Evolutionary conservation across 1,140 invertebrate genomes (phyloP).

Genomic region (Monomorium pharaonis): DNA sequence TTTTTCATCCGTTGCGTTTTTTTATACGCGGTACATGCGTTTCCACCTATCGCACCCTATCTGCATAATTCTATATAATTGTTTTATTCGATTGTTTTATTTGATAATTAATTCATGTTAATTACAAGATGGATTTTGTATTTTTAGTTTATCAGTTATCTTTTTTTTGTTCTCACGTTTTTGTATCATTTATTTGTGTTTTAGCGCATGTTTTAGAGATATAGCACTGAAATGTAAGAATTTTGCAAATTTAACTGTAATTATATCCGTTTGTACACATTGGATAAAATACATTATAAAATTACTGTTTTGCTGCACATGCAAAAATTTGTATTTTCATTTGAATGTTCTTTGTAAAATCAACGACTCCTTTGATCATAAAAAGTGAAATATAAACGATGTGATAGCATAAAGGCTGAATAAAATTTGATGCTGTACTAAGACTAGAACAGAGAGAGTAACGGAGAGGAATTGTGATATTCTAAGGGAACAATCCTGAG

Average conservation of each 20-base stretch:
- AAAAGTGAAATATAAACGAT: conserved; percentile 33
- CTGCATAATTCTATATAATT: too few relatives aligned
- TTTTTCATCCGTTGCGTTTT: too few relatives aligned
- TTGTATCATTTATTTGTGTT: conserved; percentile 11
- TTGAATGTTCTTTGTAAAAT: neutral
- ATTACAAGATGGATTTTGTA: neutral
- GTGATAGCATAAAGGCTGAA: conserved; percentile 4
- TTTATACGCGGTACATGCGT: too few relatives aligned
- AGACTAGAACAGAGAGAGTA: too few relatives aligned
- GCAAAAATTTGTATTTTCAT: conserved; percentile 35
- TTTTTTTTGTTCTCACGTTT: neutral
- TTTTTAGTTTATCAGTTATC: neutral
- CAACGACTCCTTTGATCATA: conserved; percentile 14
- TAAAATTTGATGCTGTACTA: conserved; percentile 10
- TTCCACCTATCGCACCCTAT: too few relatives aligned
- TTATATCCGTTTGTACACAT: neutral
- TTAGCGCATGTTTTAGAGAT: neutral
- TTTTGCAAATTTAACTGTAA: conserved; percentile 37
- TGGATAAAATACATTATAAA: conserved; percentile 35
- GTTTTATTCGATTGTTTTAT: too few relatives aligned
- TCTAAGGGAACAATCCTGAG: too few relatives aligned
- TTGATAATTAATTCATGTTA: neutral
- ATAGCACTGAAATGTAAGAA: conserved; percentile 26
- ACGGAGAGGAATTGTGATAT: too few relatives aligned
- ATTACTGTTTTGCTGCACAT: neutral